Conservation (phyloP, 2,888 invertebrate species). For the Tenthredo scrophulariae region DNA sequence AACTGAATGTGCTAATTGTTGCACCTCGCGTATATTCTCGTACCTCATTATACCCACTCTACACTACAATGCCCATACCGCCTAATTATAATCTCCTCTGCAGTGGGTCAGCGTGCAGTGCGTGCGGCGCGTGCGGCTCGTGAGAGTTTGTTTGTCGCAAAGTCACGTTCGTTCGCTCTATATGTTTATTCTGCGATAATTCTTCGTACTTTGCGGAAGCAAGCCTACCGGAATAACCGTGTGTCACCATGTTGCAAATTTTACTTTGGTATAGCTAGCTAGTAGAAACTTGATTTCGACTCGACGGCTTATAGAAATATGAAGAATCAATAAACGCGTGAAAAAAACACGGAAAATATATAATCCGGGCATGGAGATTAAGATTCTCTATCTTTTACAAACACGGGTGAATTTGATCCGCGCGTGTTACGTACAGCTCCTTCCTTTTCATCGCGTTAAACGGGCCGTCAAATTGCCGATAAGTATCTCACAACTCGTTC, state of each 20-base stretch:
- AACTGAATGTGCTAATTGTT: background rate
- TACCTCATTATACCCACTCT: background rate
- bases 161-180: constrained; percentile 70
- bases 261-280: background rate
- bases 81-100: constrained; percentile 41
- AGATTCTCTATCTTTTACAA: background rate
- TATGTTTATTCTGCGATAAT: constrained; percentile 21
- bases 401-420: background rate
- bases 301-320: background rate
- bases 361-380: background rate
- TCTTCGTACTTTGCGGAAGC: constrained; percentile 35
- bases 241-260: background rate
- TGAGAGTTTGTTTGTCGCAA: constrained; percentile 68
- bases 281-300: background rate
- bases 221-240: background rate
- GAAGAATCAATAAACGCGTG: background rate
- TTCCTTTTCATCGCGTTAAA: constrained; percentile 21
- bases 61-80: background rate
- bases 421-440: background rate
- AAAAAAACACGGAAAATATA: background rate
- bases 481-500: constrained; percentile 30
- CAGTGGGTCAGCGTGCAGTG: constrained; percentile 58
- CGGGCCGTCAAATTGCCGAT: constrained; percentile 48
- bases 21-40: constrained; percentile 16
- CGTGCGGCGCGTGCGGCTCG: constrained; percentile 68